Base-by-base conservation (phyloP, 2,888 invertebrate species). In the Torymus texanus region DNA sequence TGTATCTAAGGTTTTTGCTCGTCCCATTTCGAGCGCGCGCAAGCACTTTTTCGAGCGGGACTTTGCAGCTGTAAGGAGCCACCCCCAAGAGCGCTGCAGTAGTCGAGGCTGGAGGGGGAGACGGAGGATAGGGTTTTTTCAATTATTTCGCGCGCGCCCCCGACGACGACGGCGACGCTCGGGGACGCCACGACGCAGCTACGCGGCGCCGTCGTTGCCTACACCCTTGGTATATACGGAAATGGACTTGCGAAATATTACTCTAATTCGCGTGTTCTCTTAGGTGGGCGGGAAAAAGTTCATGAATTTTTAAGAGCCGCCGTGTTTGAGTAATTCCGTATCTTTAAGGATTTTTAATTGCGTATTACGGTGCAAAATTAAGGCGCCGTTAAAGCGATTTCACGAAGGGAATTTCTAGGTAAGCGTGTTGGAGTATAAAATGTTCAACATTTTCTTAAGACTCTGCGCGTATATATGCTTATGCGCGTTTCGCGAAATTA, bases 111-210 rank as follows among this genome's bases (percentile, higher is more conserved):
- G 21, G 21, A 21, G 2, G 21, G 21, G 21, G 2, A 21, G 21
- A 21, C 1, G 2, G 21, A 21, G 24, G 61, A 41, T 13, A 13
- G 13, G 61, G 24, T 16, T 78, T 78, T 79, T 75, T 81, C 78
- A 81, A 81, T 78, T 79, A 81, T 81, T 78, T 68, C 56, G 70
- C 75, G 63, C 63, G 74, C 53, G 80, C 62, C 12, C 58, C 56
- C 59, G 29, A 3, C 29, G 29, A 29, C 29, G 41, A 41, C 41
- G 41, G 41, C 41, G 41, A 41, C 41, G 41, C 41, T 41, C 41
- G 8, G 41, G 41, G 41, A 41, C 41, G 41, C 29, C 5, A 29
- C 29, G 29, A 5, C 29, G 29, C 0, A 3, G 3, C 29, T 29
- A 5, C 29, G 29, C 29, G 29, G 1, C 41, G 8, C 41, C 41